Base-by-base conservation (phyloP, 2,888 invertebrate genomes). In the Petrolisthes manimaculis region DNA sequence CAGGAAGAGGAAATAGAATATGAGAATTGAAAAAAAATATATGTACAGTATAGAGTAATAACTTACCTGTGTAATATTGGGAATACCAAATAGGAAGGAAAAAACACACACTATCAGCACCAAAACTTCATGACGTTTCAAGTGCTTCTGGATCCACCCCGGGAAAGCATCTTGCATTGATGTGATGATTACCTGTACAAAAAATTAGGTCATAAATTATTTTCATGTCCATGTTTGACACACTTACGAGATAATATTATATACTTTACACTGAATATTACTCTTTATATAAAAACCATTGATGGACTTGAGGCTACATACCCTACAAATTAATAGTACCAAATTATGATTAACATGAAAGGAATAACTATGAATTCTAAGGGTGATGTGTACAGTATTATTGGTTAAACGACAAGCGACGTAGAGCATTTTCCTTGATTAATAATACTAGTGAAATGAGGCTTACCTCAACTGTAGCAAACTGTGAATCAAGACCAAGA, bases 141-240 rank as follows among this genome's bases (percentile, higher is more conserved):
- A 94, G 92, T 95, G 95, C 91, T 95, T 96, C 92, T 96, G 96
- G 89, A 98, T 97, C 95, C 96, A 96, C 91, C 95, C 95, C 0
- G 97, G 97, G 93, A 97, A 98, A 54, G 97, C 97, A 92, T 98
- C 98, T 94, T 97, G 97, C 92, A 98, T 96, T 6, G 97, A 97
- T 3, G 98, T 97, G 3, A 98, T 97, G 3, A 98, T 97, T 6
- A 90, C 89, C 89, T 90, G 83, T 14, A 79, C 77, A n/a, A 71
- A 77, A 18, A 9, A 80, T 12, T 14, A 54, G 8, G 37, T 37
- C 37, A 37, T 37, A 37, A 56, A 80, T 18, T 5, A 54, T 6
- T 54, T 80, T 80, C 8, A 3, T 77, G 12, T 77, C 54, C 9
- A 37, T 6, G 24, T 37, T 78, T 78, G 18, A 78, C 37, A 12